Evolutionary conservation across 2,888 invertebrate species (phyloP), one percentile per base, ranked within the genome.

Genomic region (Lithodes maja): DNA sequence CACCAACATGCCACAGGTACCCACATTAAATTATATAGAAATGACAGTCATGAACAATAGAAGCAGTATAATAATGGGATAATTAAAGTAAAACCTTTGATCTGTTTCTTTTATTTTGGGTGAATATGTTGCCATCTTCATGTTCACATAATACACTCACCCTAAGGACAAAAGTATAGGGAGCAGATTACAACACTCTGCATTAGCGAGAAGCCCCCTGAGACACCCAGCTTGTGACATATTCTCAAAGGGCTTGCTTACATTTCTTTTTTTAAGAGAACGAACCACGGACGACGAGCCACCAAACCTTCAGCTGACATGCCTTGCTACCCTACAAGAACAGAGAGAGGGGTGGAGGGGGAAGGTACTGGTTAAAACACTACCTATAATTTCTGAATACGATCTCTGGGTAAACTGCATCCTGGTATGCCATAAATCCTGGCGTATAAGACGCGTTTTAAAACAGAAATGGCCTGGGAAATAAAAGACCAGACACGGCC

Each of bases 111-210:
- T 87, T 87, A 87, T 83, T 83, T 33, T 83, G 83, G 87, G 79
- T 87, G 87, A 87, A 79, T 54, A 86, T 83, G 71, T 79, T 83
- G 78, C 79, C 77, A 83, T 80, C 83, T 61, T 85, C 71, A 79
- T 79, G 79, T 81, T 87, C 87, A 87, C 79, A 83, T 87, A 83
- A 83, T 87, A 83, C 87, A 83, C 75, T 83, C 87, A 87, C 83
- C 87, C 83, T 87, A 71, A 79, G 79, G 87, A 83, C 78, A 87
- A 77, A 87, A 83, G 69, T 82, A 83, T 71, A 80, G 83, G 83
- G 87, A 83, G 87, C 87, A 87, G 83, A 87, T 83, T 71, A 83
- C 69, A 69, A 87, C 78, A 87, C 50, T 86, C 82, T 83, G 87
- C 87, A 79, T 53, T 83, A 83, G 83, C 87, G 77, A 81, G 53